Percentiles rank a stretch among this genome's conserved stretches.
Conservation (phyloP, 1,140 invertebrate species). For the Parapsyche elsis region DNA sequence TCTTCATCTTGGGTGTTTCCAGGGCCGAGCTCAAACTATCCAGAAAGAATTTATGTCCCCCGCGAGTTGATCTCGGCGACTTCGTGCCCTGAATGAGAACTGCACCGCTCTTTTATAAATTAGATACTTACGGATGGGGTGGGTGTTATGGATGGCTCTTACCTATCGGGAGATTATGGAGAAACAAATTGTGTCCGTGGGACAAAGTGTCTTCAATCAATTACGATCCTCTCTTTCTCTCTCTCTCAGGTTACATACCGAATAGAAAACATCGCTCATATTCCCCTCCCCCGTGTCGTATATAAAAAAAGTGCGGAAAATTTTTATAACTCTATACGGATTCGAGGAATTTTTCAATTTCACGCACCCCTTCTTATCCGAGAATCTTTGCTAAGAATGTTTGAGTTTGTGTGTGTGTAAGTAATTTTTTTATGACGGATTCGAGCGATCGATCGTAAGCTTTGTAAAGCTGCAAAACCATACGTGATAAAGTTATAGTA, state of each 20-base stretch:
- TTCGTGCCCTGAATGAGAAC: background rate
- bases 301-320: background rate
- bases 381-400: background rate
- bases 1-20: too few species aligned
- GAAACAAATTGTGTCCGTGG: conserved; percentile 12
- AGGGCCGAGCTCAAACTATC: background rate
- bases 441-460: background rate
- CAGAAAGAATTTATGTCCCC: background rate
- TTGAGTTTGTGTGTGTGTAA: background rate
- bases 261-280: background rate
- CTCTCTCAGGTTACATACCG: background rate
- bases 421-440: background rate
- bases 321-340: background rate
- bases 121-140: too few species aligned
- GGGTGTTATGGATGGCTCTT: background rate
- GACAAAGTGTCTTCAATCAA: conserved; percentile 18
- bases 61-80: background rate
- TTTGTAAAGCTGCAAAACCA: background rate
- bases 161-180: conserved; percentile 21
- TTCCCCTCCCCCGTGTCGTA: background rate
- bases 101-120: background rate
- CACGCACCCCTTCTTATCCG: background rate
- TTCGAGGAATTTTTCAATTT: conserved; percentile 25
- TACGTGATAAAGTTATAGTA: too few species aligned
- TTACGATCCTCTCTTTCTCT: background rate